Evolutionary conservation across 1,140 invertebrate genomes (phyloP), one percentile per base, ranked within the genome.

Genomic region (Achatina immaculata): DNA sequence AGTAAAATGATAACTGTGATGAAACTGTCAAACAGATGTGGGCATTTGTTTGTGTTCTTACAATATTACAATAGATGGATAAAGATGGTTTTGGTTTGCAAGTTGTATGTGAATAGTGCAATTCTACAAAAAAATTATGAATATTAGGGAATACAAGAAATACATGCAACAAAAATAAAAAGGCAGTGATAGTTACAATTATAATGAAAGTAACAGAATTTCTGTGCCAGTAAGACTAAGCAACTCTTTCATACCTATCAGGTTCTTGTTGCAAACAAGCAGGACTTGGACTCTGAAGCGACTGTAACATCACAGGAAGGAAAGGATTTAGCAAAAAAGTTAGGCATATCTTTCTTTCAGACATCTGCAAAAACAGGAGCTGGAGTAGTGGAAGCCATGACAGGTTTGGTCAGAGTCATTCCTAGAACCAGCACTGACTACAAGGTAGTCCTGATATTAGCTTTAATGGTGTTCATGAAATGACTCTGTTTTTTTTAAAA

Each of bases 401-500:
- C 98, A 31, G 98, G 98, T 92, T 97, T 99, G 83, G 97, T 99
- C 85, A 95, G 97, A 83, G 96, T 98, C 94, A 99, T 99, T 96
- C 99, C 98, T 14, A 51, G 83, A 45, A 40, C 51, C 16, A 71
- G 83, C 40, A 58, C 28, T 21, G 81, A 83, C 42, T 87, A 86
- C 80, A 87, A 86, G 83, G 87, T 88, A 73, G 74, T 45, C 38
- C 38, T 36, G 11, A 80, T 14, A 79, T n/a, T n/a, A n/a, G n/a
- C n/a, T n/a, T n/a, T n/a, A n/a, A n/a, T n/a, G n/a, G n/a, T 48
- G 16, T 48, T 28, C 66, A 74, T 16, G 72, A 66, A 58, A 31
- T n/a, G n/a, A 6, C n/a, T 21, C 65, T 14, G 21, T 7, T 42
- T 42, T 79, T 7, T 24, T 40, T 40, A 43, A n/a, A 36, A 24